phyloP scores from a whole-genome alignment of 2,888 invertebrate species.

The Zhuqinia jingwanae region DNA sequence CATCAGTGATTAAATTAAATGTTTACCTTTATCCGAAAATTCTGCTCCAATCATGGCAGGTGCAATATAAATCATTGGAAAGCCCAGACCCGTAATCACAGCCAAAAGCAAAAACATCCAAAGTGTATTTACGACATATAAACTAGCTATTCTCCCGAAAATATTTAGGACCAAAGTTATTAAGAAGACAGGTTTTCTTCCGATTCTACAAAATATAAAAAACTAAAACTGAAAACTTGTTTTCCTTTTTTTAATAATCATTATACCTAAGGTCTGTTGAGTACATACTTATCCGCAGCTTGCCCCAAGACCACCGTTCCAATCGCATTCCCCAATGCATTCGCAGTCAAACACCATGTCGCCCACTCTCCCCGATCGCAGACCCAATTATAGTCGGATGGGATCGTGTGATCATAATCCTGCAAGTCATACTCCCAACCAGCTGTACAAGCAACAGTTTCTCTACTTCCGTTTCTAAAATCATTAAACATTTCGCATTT shows the following conservation, averaged over 20 bases:
- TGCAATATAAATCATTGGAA: constrained; percentile 74
- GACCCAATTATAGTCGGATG: constrained; percentile 83
- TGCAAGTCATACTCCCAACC: constrained; percentile 84
- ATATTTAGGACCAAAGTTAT: constrained; percentile 81
- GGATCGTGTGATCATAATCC: constrained; percentile 83
- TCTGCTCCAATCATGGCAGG: constrained; percentile 75
- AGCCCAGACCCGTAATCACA: constrained; percentile 67
- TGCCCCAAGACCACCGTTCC: constrained; percentile 84
- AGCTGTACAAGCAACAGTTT: constrained; percentile 80
- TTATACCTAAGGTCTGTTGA: too few relatives aligned
- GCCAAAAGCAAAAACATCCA: constrained; percentile 67
- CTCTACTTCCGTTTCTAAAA: not conserved
- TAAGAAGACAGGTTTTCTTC: constrained; percentile 83
- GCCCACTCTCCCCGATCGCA: constrained; percentile 81
- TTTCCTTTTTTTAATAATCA: too few relatives aligned
- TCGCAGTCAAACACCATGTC: constrained; percentile 71
- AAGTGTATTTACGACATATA: constrained; percentile 68
- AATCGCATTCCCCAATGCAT: constrained; percentile 78
- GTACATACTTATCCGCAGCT: constrained; percentile 84
- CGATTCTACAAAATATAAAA: constrained; percentile 82
- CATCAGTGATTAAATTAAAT: not conserved
- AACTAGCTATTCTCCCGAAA: constrained; percentile 67
- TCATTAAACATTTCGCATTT: constrained; percentile 73
- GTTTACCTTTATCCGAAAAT: constrained; percentile 73
- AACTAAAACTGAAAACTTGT: too few relatives aligned